Base-by-base conservation (phyloP, 1,140 invertebrate genomes). In the Globodera rostochiensis region DNA sequence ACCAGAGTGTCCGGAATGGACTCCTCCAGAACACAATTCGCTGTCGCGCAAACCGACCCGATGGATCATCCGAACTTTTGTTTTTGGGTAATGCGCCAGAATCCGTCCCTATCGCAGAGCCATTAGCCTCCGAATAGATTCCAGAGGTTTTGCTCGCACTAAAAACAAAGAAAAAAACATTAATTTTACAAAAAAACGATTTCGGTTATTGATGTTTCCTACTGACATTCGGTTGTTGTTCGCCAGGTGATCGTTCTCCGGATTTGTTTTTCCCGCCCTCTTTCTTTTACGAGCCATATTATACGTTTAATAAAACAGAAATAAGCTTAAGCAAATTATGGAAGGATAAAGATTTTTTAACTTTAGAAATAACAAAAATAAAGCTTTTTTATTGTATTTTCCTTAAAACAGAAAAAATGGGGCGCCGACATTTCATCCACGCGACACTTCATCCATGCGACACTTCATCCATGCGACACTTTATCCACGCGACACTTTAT, bases 1-100 rank as follows among this genome's bases (percentile, higher is more conserved):
- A 83, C 47, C 19, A 21, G 8, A 84, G 11, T 21, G 82, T 83
- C 47, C 73, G 64, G 67, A 83, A 79, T 21, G 82, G 82, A 25
- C 82, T 79, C 47, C 82, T 75, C 82, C 82, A 83, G n/a, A 83
- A n/a, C 21, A 83, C 82, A 78, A 80, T 73, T 8, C n/a, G 9
- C 46, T 82, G 73, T 11, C 82, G 83, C 21, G 2, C 36, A 36
- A 36, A 2, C 36, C 36, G 36, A 36, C 36, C 36, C 36, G 36
- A 36, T 36, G 36, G 36, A 36, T 36, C 36, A 3, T 83, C 82
- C 21, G 82, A 8, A n/a, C 77, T 36, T 36, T 36, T 21, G 60
- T 83, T 83, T 57, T 66, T 64, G 11, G 69, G 83, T 53, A 80
- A 25, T 45, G n/a, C n/a, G 36, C 79, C 57, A 25, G 4, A 47